Base-by-base conservation (phyloP, 2,797 vertebrate genomes). In the Helostoma temminkii region DNA sequence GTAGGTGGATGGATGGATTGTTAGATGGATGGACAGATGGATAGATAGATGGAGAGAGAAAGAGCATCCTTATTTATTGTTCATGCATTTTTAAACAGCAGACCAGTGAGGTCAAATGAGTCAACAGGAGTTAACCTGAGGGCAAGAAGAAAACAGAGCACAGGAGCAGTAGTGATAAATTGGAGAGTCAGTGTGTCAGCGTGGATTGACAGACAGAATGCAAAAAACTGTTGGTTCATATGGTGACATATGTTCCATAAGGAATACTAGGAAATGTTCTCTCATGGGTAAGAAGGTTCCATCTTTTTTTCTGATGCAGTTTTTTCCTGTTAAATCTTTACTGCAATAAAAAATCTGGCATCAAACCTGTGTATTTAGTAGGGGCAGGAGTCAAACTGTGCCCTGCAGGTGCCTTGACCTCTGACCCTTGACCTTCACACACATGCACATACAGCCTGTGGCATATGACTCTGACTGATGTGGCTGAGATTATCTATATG, bases 401-500 rank as follows among this genome's bases (percentile, higher is more conserved):
- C 82, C 81, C 82, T 75, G 87, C 83, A 84, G 88, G 86, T 90
- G 86, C 52, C 72, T 73, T 84, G 81, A 92, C 89, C 81, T 87
- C 62, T 84, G 80, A 90, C 77, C 84, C 42, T 56, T 90, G 81
- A 82, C 81, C 72, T 87, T 83, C 60, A 53, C 41, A 63, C 30
- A 50, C 49, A 42, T 43, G 55, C 59, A 75, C 47, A 70, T 54
- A 76, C 54, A 67, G 68, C 86, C 85, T 56, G 10, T 21, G 74
- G 85, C 83, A 58, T 70, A 62, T 79, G 86, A 88, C 86, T 84
- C n/a, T 83, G 84, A 95, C 85, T 95, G 94, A 96, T 96, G 94
- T 94, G 80, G 81, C 89, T 93, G 94, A 94, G 94, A 95, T 96
- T 95, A 95, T 91, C 87, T 82, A 86, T 81, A 91, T 87, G 67